Conservation (phyloP, 1,140 invertebrate genomes). For the Zaprionus gabonicus region DNA sequence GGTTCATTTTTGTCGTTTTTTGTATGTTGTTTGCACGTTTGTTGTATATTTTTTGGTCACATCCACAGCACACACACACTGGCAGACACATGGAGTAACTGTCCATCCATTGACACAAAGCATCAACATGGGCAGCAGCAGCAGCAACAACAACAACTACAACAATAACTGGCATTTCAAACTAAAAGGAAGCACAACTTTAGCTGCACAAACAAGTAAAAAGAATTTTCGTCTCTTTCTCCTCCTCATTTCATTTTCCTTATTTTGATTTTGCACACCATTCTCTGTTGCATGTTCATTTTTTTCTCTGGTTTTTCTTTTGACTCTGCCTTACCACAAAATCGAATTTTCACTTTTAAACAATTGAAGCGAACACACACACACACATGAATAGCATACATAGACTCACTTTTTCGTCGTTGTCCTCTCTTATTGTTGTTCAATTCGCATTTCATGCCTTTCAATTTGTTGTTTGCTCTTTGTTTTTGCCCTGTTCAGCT, state of each 20-base stretch:
- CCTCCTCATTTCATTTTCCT: constrained; percentile 25
- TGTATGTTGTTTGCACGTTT: constrained; percentile 41
- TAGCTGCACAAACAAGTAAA: constrained; percentile 45
- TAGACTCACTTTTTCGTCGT: constrained; percentile 21
- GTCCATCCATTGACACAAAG: constrained; percentile 71
- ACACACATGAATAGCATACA: constrained; percentile 23
- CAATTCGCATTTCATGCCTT: constrained; percentile 60
- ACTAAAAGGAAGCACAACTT: constrained; percentile 65
- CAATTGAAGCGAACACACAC: constrained; percentile 73
- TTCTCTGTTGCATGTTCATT: constrained; percentile 38
- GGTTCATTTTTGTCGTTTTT: constrained; percentile 13
- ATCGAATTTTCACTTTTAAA: constrained; percentile 84
- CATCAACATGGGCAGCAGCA: constrained; percentile 49
- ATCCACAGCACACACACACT: constrained; percentile 46
- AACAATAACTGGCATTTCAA: constrained; percentile 61
- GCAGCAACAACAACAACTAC: constrained; percentile 18
- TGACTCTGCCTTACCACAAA: constrained; percentile 68
- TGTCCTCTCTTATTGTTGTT: constrained; percentile 13
- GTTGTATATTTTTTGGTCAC: constrained; percentile 61
- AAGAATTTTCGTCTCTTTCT: constrained; percentile 35
- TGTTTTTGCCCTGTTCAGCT: constrained; percentile 56
- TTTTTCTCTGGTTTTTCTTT: constrained; percentile 19
- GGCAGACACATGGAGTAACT: constrained; percentile 31
- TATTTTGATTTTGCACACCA: constrained; percentile 67
- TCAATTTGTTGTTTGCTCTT: constrained; percentile 68